Evolutionary conservation across 2,888 invertebrate genomes (phyloP), one percentile per base, ranked within the genome.

Genomic region (Amorpha juglandis): DNA sequence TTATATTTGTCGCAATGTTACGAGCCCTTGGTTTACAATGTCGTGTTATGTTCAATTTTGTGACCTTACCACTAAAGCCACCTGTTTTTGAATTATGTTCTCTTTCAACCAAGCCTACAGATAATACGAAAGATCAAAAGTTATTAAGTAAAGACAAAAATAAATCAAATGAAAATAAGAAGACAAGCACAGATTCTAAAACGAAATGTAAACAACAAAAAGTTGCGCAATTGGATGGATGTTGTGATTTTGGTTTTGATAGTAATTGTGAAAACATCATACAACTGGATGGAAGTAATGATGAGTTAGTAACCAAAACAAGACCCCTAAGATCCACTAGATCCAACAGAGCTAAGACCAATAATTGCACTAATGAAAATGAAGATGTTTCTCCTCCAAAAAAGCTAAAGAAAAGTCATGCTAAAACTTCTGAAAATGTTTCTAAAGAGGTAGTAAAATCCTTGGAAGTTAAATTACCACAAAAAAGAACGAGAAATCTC

Each of bases 11-110:
- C 47, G 94, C 95, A 33, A 93, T 97, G 78, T 85, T 97, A 62
- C 94, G 98, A 80, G 95, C 96, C 51, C 93, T 98, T 73, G 98
- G 98, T 0, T 91, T 98, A 68, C 96, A 97, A 79, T 96, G 96
- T 76, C 94, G 99, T 63, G 86, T 99, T 45, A 95, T 98, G 69
- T 92, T 97, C 63, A 97, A 98, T 71, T 94, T 98, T 76, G 95
- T 96, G 76, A 96, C 97, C 1, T 90, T 97, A 66, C 95, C 97
- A 0, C 83, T 97, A 68, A 96, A 95, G 83, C 96, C 97, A 38
- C 93, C 94, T 6, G 87, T 86, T 66, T 94, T 94, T 63, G 95
- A 96, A 76, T 87, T 97, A 63, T 94, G 94, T 83, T 94, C 95
- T 9, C 84, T 96, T 51, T 94, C 95, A 68, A 89, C 90, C 65